Evolutionary conservation across 1,140 invertebrate genomes (phyloP).

Genomic region (Acyrthosiphon pisum): DNA sequence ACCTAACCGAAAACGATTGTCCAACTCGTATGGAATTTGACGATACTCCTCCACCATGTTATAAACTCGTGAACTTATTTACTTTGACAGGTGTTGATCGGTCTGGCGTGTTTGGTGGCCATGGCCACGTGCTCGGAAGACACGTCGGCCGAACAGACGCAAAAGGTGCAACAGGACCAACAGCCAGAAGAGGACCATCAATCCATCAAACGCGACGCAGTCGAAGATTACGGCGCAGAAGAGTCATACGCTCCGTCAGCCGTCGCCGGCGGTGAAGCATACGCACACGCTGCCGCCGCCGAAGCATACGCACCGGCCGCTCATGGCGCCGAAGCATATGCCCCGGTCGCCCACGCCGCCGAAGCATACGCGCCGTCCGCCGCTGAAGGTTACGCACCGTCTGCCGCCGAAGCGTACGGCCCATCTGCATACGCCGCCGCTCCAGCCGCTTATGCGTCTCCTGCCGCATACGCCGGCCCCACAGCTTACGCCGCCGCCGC

Average conservation of each 20-base stretch:
- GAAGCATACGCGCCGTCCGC: neutral
- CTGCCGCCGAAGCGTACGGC: neutral
- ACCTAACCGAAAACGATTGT: neutral
- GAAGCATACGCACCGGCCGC: neutral
- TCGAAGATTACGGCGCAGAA: neutral
- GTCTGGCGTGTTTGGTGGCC: constrained; percentile 3
- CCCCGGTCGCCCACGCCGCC: neutral
- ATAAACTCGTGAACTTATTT: neutral
- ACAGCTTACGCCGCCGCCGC: constrained; percentile 24
- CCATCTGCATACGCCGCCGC: neutral
- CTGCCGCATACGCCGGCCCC: neutral
- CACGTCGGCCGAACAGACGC: neutral
- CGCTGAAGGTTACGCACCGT: neutral
- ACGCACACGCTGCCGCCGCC: neutral
- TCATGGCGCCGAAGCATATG: neutral
- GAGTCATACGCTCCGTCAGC: constrained; percentile 19
- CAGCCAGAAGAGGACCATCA: neutral
- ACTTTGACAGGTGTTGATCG: neutral
- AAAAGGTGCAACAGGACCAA: neutral
- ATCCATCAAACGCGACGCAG: neutral
- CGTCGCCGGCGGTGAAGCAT: neutral
- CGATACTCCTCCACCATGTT: neutral
- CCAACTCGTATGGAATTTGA: neutral
- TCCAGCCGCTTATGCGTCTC: neutral
- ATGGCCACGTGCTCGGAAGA: constrained; percentile 30